These are phyloP conservation scores for Globicephala melas DNA, from an alignment of 2,113 vertebrate species.

Conservation along the genomic window DNA sequence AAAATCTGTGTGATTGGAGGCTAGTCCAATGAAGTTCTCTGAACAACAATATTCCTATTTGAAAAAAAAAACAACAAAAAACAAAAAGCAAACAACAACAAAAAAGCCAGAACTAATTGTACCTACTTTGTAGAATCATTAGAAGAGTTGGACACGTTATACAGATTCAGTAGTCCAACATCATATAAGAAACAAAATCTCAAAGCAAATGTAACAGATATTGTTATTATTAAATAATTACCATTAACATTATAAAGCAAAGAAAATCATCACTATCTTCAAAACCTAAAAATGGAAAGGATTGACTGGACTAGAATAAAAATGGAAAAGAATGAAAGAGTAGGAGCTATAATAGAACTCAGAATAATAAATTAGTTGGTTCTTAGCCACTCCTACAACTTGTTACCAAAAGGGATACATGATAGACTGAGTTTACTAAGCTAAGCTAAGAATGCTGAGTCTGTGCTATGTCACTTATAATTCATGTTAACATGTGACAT, in stretches of 20 bases:
- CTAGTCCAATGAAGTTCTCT: not conserved
- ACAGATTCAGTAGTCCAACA: not conserved
- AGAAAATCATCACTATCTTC: not conserved
- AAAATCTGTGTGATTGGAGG: not conserved
- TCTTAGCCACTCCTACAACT: not conserved
- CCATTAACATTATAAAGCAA: not conserved
- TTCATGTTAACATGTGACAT: accelerated
- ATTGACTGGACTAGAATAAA: not conserved
- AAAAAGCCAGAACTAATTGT: not conserved
- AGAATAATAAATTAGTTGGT: too few relatives aligned
- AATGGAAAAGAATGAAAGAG: too few relatives aligned
- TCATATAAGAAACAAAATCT: too few relatives aligned
- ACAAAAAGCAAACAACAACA: too few relatives aligned
- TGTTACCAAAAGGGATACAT: not conserved
- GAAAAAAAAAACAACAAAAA: not conserved
- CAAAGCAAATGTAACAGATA: not conserved
- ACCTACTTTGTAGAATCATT: not conserved
- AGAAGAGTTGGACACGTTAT: not conserved
- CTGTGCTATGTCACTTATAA: accelerated
- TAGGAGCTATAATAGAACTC: not conserved
- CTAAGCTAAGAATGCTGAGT: too few relatives aligned
- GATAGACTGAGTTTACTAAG: not conserved
- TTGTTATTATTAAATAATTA: not conserved
- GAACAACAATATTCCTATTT: not conserved
- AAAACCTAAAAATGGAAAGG: not conserved